These are phyloP conservation scores for Plumapathes pennacea DNA, from an alignment of 92 coral and sea anemone genomes.

Conservation along the genomic window DNA sequence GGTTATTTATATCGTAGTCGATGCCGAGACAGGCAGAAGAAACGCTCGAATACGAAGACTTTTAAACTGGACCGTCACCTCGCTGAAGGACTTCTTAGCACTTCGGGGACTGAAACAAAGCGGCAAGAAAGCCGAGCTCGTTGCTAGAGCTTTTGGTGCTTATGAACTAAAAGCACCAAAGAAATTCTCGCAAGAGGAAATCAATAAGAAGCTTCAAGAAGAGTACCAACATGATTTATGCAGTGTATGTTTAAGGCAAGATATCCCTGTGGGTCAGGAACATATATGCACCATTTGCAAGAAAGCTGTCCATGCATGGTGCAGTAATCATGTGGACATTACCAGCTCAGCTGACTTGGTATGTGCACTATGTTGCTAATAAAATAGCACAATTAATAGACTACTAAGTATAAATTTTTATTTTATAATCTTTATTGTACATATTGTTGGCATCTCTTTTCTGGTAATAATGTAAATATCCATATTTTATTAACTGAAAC, in stretches of 20 bases:
- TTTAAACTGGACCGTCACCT: conserved; percentile 26
- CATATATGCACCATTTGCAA: conserved; percentile 49
- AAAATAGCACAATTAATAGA: too few relatives aligned
- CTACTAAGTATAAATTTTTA: too few relatives aligned
- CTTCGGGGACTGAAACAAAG: conserved; percentile 39
- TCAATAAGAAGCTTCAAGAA: conserved; percentile 2
- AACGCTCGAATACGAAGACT: conserved; percentile 30
- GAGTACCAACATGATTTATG: conserved; percentile 33
- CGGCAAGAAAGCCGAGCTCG: conserved; percentile 30
- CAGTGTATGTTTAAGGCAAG: conserved; percentile 43
- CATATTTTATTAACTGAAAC: conserved; percentile 15
- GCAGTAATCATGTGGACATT: conserved; percentile 62
- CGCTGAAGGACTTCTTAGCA: conserved; percentile 50
- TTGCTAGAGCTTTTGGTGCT: conserved; percentile 52
- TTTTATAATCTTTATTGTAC: too few relatives aligned
- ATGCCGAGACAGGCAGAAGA: conserved; percentile 26
- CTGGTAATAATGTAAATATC: too few relatives aligned
- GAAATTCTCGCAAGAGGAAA: conserved; percentile 47
- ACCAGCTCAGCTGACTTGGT: conserved; percentile 58
- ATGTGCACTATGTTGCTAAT: too few relatives aligned
- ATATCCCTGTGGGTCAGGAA: conserved; percentile 62
- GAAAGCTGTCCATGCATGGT: conserved; percentile 61
- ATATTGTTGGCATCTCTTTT: too few relatives aligned
- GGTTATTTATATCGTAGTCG: too few relatives aligned
- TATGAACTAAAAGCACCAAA: conserved; percentile 15